These are phyloP conservation scores for Eumaeus atala DNA, from an alignment of 1,140 invertebrate genomes.

Conservation along the genomic window DNA sequence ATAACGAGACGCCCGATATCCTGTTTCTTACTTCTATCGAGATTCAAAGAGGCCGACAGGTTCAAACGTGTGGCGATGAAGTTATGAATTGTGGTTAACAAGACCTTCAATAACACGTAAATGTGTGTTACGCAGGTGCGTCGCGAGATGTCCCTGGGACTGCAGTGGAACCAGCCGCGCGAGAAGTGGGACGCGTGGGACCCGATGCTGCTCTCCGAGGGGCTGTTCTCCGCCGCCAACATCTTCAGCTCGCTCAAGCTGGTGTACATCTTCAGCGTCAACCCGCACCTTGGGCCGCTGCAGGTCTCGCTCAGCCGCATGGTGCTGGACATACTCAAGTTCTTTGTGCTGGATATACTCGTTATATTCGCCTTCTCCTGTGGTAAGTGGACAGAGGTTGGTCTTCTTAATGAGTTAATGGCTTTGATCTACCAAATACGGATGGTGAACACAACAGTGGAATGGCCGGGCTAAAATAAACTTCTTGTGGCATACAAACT, in stretches of 20 bases:
- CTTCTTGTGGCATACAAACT: too few relatives aligned
- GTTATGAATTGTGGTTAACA: too few relatives aligned
- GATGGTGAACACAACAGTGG: too few relatives aligned
- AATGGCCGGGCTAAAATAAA: too few relatives aligned
- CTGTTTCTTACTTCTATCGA: too few relatives aligned
- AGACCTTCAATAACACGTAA: neutral
- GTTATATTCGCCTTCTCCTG: conserved; percentile 98
- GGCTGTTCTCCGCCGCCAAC: conserved; percentile 96
- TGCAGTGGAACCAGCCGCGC: conserved; percentile 77
- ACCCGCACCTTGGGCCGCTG: conserved; percentile 96
- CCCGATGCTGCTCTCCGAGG: conserved; percentile 97
- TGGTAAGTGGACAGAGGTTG: conserved; percentile 79
- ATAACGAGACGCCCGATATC: too few relatives aligned
- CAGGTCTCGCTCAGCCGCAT: conserved; percentile 97
- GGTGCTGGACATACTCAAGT: conserved; percentile 99
- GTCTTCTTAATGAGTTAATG: too few relatives aligned
- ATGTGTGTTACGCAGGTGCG: conserved; percentile 72
- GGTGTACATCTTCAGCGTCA: conserved; percentile 99
- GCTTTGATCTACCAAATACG: too few relatives aligned
- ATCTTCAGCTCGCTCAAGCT: conserved; percentile 97
- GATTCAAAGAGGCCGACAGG: too few relatives aligned
- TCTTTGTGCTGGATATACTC: conserved; percentile 95
- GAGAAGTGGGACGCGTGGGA: conserved; percentile 97
- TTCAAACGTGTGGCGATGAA: too few relatives aligned
- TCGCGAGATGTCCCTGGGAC: conserved; percentile 75